Base-by-base conservation (phyloP, 2,113 vertebrate genomes). In the Eulemur macaco region DNA sequence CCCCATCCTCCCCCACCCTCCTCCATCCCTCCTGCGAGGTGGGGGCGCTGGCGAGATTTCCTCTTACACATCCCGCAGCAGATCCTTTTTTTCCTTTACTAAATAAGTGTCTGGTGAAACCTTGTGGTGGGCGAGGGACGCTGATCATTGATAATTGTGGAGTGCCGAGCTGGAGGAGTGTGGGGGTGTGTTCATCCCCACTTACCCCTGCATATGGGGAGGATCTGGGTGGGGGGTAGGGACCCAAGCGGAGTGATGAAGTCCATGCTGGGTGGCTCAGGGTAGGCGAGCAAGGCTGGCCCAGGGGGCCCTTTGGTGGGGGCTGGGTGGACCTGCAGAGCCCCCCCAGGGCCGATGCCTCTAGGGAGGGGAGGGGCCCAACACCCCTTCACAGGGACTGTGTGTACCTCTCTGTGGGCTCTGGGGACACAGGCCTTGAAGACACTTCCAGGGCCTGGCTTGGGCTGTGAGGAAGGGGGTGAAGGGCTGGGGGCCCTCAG, bases 31-130 rank as follows among this genome's bases (percentile, higher is more conserved):
- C 54, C 54, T 39, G 77, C 50, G 29, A 60, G 54, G 96, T 63
- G 97, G 95, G 96, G 83, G 87, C 63, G 76, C 92, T 87, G 92
- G 95, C 78, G 63, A 92, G 92, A 94, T 89, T 96, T 91, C 88
- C 91, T 91, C 73, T 87, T 95, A 96, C 93, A 95, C 95, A 91
- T 88, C 71, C 82, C 76, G 86, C 27, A 34, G 58, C 81, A 13
- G 77, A 91, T 56, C 37, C 50, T 50, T 64, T 78, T 91, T 66
- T 31, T 37, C 78, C 27, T 78, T 88, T 88, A 91, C 94, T 94
- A 60, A 94, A 94, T 84, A 94, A 76, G 69, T 45, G 66, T 85
- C 78, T 91, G 87, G 66, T 84, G 91, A 78, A 82, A 47, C 47
- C 91, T 96, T 80, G 93, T 94, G 88, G 84, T 94, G 78, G 87